phyloP scores from a whole-genome alignment of 2,797 vertebrate genomes.

The Enteromius unitaeniatus region DNA sequence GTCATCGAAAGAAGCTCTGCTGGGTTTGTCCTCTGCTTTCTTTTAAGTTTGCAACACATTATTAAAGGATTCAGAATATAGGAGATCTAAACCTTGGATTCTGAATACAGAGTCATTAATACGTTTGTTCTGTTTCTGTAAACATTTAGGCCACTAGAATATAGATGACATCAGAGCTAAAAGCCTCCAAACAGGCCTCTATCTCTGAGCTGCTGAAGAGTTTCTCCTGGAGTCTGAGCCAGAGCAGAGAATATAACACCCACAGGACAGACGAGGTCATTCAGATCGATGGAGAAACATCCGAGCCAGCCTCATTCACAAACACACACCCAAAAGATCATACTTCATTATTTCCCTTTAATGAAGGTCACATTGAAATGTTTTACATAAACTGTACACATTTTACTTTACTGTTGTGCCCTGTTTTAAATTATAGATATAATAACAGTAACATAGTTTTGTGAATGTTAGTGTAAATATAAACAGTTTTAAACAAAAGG shows the following conservation, averaged over 20 bases:
- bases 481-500: background rate
- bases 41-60: too few species aligned
- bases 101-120: background rate
- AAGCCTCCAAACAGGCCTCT: too few species aligned
- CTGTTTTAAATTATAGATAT: too few species aligned
- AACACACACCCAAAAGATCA: background rate
- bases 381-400: background rate
- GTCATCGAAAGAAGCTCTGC: background rate
- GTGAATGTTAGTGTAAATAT: background rate
- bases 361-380: background rate
- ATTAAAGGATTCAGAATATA: background rate
- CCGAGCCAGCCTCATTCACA: conserved; percentile 50
- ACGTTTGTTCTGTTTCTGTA: background rate
- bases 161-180: background rate
- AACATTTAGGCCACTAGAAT: background rate
- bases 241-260: conserved; percentile 57
- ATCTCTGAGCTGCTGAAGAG: background rate
- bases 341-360: background rate
- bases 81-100: background rate
- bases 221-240: conserved; percentile 33
- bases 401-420: background rate
- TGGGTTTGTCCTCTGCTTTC: background rate
- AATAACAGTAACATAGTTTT: too few species aligned
- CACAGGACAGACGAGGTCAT: conserved; percentile 59
- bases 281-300: conserved; percentile 59